Conservation (phyloP, 2,113 vertebrate species). For the Solenodon paradoxus region DNA sequence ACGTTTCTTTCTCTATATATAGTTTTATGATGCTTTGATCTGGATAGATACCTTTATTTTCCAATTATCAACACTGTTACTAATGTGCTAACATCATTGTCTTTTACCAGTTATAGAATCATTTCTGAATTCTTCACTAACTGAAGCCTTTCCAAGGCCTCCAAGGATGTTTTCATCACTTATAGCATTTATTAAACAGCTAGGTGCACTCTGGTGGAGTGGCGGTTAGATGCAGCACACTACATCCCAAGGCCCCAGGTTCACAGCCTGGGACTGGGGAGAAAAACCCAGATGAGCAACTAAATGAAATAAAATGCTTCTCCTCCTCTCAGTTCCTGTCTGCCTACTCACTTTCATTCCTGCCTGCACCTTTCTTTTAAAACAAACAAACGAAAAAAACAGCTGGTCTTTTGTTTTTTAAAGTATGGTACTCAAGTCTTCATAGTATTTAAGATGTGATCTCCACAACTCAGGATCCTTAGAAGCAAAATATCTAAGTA, state of each 20-base stretch:
- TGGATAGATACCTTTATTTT: neutral
- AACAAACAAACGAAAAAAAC: too few relatives aligned
- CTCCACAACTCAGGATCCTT: neutral
- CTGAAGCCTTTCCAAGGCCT: neutral
- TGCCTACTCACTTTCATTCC: too few relatives aligned
- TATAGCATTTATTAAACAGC: neutral
- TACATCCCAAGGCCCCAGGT: too few relatives aligned
- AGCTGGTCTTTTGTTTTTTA: neutral
- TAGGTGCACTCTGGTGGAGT: too few relatives aligned
- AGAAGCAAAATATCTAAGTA: neutral
- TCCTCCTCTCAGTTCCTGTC: too few relatives aligned
- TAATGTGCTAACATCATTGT: neutral
- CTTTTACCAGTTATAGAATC: neutral
- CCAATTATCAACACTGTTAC: neutral
- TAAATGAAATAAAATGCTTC: too few relatives aligned
- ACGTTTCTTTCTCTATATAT: neutral
- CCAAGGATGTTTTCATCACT: neutral
- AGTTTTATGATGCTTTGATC: slow-evolving; percentile 10
- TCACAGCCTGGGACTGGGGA: too few relatives aligned
- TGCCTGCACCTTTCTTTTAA: too few relatives aligned
- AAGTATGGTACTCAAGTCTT: neutral
- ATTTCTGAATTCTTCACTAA: neutral
- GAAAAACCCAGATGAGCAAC: too few relatives aligned
- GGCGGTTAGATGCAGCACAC: too few relatives aligned
- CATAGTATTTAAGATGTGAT: neutral